Evolutionary conservation across 2,888 invertebrate species (phyloP).

Genomic region (Aphidius colemani): DNA sequence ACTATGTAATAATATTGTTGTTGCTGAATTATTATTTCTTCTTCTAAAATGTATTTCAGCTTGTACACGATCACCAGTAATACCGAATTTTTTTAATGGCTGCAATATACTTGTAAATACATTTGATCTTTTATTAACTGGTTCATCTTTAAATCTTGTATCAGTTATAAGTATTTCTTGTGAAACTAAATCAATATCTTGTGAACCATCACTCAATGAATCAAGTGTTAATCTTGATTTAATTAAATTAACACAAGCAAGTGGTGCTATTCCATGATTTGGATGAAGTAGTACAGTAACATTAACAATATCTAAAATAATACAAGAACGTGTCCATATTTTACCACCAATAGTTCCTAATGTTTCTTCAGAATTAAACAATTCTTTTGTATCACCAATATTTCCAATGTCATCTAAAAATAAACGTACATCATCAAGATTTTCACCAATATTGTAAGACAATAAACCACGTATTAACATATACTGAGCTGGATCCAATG

Average conservation of each 20-base stretch:
- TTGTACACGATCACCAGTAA: constrained; percentile 67
- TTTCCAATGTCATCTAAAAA: constrained; percentile 48
- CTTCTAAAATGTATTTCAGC: constrained; percentile 77
- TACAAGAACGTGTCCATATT: constrained; percentile 79
- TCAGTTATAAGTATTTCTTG: constrained; percentile 85
- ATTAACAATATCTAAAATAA: constrained; percentile 83
- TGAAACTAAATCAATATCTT: constrained; percentile 91
- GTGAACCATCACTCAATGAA: constrained; percentile 84
- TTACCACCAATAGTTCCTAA: constrained; percentile 48
- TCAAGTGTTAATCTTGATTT: constrained; percentile 86
- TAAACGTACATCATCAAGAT: constrained; percentile 68
- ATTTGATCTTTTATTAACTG: constrained; percentile 76
- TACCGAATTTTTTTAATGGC: constrained; percentile 66
- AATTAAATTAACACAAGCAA: constrained; percentile 91
- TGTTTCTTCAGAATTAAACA: constrained; percentile 32
- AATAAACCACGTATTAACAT: constrained; percentile 85
- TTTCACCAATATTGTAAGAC: constrained; percentile 88
- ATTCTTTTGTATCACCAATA: constrained; percentile 42
- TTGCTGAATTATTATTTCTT: constrained; percentile 72
- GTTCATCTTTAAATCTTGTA: constrained; percentile 70
- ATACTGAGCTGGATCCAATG: constrained; percentile 84
- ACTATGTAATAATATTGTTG: constrained; percentile 89
- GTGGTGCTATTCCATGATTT: constrained; percentile 64
- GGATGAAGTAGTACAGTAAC: constrained; percentile 77
- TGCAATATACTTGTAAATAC: constrained; percentile 88